Evolutionary conservation across 2,113 vertebrate species (phyloP).

Genomic region (Lycocorax pyrrhopterus): DNA sequence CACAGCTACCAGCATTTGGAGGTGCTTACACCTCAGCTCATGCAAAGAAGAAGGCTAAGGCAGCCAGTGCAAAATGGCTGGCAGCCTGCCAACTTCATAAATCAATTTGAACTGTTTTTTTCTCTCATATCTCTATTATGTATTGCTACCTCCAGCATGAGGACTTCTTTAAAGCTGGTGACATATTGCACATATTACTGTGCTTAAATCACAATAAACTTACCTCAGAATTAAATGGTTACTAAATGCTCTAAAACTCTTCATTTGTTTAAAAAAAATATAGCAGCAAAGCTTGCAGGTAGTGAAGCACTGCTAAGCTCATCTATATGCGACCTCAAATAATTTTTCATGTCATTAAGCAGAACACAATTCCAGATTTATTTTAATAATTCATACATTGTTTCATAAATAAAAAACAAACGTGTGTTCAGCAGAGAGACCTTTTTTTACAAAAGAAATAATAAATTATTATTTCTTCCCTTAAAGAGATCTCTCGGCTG

Average conservation of each 20-base stretch:
- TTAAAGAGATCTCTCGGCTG: constrained; percentile 77
- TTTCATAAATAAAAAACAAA: constrained; percentile 82
- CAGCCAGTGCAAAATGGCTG: constrained; percentile 5
- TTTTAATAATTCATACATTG: constrained; percentile 78
- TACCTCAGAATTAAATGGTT: constrained; percentile 65
- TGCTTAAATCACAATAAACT: constrained; percentile 44
- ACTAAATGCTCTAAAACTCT: constrained; percentile 70
- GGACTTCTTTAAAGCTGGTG: constrained; percentile 26
- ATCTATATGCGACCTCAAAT: constrained; percentile 70
- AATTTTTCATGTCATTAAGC: constrained; percentile 80
- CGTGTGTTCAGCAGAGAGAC: constrained; percentile 68
- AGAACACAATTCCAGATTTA: constrained; percentile 66
- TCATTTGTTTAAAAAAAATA: constrained; percentile 61
- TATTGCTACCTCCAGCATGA: background rate
- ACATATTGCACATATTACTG: constrained; percentile 39
- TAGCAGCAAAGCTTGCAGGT: constrained; percentile 57
- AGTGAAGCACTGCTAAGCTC: constrained; percentile 64
- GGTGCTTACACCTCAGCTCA: constrained; percentile 6
- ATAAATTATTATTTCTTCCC: constrained; percentile 76
- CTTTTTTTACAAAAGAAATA: constrained; percentile 73
- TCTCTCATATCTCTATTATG: background rate
- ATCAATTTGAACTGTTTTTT: background rate
- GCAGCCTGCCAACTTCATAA: constrained; percentile 8
- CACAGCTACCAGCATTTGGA: background rate
- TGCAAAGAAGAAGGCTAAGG: background rate